A percentile compares a stretch with the other conserved stretches of the same genome.
These are phyloP conservation scores for Bombus superbus DNA, from an alignment of 1,140 invertebrate species.

Conservation along the genomic window DNA sequence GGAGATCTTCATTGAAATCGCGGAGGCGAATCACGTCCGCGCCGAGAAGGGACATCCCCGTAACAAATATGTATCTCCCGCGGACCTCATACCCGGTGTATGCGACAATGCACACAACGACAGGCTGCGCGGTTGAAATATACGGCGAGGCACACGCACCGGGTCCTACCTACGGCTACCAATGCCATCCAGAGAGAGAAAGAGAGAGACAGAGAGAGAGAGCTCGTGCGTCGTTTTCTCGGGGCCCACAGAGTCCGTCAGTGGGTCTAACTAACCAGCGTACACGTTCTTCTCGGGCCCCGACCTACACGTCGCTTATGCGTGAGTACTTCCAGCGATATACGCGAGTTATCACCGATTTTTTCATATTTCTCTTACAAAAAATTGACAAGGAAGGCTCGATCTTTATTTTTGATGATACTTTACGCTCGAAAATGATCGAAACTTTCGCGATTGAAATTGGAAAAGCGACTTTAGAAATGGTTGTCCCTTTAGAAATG, in stretches of 20 bases:
- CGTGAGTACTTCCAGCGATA: slow-evolving; percentile 62
- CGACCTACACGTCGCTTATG: slow-evolving; percentile 64
- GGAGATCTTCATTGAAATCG: slow-evolving; percentile 80
- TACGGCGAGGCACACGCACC: slow-evolving; percentile 49
- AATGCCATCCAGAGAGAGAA: slow-evolving; percentile 62
- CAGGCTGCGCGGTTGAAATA: slow-evolving; percentile 25
- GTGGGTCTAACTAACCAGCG: slow-evolving; percentile 77
- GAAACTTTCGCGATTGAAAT: too few species aligned
- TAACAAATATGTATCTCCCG: slow-evolving; percentile 82
- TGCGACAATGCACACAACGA: slow-evolving; percentile 46
- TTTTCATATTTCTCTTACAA: background rate
- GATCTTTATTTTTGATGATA: background rate
- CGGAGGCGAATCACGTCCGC: slow-evolving; percentile 81
- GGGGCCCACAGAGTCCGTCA: slow-evolving; percentile 67
- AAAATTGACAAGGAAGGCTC: background rate
- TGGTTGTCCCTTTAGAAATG: too few species aligned
- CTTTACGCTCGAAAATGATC: background rate
- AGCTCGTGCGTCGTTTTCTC: slow-evolving; percentile 52
- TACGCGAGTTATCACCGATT: slow-evolving; percentile 39
- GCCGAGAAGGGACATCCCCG: slow-evolving; percentile 78
- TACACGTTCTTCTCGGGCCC: slow-evolving; percentile 66
- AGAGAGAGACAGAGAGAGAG: background rate
- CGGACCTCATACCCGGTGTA: slow-evolving; percentile 30
- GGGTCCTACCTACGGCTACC: slow-evolving; percentile 72
- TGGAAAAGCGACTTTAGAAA: too few species aligned